These are phyloP conservation scores for Euplagia quadripunctaria DNA, from an alignment of 2,888 invertebrate genomes.

Conservation along the genomic window DNA sequence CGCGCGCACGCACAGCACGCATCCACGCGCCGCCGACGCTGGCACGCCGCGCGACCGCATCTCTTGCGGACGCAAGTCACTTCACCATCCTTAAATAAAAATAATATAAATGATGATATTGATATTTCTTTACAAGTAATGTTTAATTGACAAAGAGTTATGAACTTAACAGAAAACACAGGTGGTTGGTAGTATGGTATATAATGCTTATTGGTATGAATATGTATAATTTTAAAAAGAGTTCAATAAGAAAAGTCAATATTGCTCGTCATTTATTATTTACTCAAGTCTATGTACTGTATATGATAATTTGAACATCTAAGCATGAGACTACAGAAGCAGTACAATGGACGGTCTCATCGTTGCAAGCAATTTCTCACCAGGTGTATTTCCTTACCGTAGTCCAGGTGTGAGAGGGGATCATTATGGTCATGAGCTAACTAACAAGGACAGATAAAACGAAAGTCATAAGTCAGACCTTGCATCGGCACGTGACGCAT, in stretches of 20 bases:
- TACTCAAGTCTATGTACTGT: background rate
- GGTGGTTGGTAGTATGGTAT: too few species aligned
- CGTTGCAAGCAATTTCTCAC: background rate
- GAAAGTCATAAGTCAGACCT: slow-evolving; percentile 84
- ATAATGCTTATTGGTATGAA: too few species aligned
- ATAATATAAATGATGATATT: background rate
- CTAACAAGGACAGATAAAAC: background rate
- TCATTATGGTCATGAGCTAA: background rate
- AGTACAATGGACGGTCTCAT: background rate
- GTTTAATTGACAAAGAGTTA: background rate
- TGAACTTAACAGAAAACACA: background rate
- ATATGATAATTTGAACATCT: too few species aligned
- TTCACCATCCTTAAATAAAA: slow-evolving; percentile 90
- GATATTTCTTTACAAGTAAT: background rate
- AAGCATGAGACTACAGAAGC: background rate
- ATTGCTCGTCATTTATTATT: background rate
- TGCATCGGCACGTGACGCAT: slow-evolving; percentile 96
- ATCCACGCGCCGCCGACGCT: slow-evolving; percentile 82
- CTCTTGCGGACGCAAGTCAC: slow-evolving; percentile 93
- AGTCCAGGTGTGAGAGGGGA: background rate
- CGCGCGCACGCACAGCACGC: slow-evolving; percentile 89
- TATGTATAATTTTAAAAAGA: too few species aligned
- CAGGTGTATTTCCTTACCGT: background rate
- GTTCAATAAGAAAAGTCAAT: background rate
- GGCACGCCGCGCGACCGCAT: slow-evolving; percentile 92